Conservation (phyloP, 2,888 invertebrate genomes). For the Machimus atricapillus region DNA sequence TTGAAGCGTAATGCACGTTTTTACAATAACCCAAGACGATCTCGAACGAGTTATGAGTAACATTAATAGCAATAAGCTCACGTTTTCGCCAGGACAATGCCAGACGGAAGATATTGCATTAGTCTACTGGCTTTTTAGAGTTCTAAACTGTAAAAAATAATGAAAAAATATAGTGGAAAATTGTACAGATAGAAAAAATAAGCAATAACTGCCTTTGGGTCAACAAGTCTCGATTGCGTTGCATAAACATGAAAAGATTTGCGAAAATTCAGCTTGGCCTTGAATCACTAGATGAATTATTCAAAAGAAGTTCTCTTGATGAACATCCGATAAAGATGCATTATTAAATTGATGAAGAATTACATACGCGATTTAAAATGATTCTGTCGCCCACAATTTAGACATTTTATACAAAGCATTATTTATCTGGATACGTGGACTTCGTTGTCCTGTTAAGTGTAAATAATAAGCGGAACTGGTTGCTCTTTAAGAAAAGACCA, state of each 20-base stretch:
- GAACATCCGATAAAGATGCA: neutral
- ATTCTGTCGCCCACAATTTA: neutral
- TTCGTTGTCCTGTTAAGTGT: neutral
- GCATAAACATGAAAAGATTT: neutral
- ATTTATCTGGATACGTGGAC: neutral
- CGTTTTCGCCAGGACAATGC: conserved; percentile 18
- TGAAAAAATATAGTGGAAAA: neutral
- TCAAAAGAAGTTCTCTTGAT: neutral
- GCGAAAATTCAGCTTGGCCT: neutral
- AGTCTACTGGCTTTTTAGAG: neutral
- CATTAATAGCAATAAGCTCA: conserved; percentile 17
- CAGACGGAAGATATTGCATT: neutral
- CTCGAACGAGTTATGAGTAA: conserved; percentile 17
- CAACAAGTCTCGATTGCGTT: neutral
- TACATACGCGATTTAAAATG: neutral
- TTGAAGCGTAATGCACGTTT: conserved; percentile 33
- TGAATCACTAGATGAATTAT: neutral
- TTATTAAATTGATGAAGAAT: neutral
- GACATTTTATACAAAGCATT: neutral
- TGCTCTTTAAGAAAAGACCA: neutral
- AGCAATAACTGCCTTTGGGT: neutral
- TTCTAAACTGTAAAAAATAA: neutral
- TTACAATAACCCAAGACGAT: conserved; percentile 36
- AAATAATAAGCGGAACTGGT: neutral
- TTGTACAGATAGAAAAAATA: neutral